A percentile compares a stretch with the other conserved stretches of the same genome.
These are phyloP conservation scores for Hyposoter didymator DNA, from an alignment of 2,888 invertebrate genomes.

Conservation along the genomic window DNA sequence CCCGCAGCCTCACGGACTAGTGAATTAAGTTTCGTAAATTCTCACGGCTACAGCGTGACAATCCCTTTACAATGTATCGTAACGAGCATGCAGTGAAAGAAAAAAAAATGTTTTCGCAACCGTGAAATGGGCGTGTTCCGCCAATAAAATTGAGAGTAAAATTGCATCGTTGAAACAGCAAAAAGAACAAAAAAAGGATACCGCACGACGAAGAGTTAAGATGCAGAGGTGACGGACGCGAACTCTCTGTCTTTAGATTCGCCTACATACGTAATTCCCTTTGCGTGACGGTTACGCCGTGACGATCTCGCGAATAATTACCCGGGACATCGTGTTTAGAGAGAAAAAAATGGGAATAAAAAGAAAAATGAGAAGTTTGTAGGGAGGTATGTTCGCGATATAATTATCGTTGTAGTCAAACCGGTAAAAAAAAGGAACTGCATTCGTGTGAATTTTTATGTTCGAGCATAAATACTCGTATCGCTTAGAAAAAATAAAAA, in stretches of 20 bases:
- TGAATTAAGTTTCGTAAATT: constrained; percentile 19
- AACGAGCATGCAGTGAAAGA: not conserved
- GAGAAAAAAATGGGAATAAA: constrained; percentile 27
- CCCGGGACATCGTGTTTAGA: constrained; percentile 50
- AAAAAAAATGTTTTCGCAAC: not conserved
- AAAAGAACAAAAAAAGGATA: constrained; percentile 9
- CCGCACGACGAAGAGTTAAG: not conserved
- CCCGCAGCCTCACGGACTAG: not conserved
- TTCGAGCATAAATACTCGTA: constrained; percentile 3
- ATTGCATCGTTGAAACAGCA: not conserved
- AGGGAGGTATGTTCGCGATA: constrained; percentile 33
- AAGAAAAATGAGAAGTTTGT: constrained; percentile 20
- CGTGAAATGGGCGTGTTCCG: not conserved
- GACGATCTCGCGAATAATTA: constrained; percentile 64
- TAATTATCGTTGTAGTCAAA: constrained; percentile 48
- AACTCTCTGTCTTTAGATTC: constrained; percentile 40
- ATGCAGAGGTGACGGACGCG: constrained; percentile 33
- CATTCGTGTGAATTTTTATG: constrained; percentile 47
- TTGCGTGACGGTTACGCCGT: constrained; percentile 67
- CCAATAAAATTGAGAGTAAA: constrained; percentile 31
- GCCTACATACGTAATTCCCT: constrained; percentile 54
- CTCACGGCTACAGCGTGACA: not conserved
- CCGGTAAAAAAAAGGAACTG: constrained; percentile 52
- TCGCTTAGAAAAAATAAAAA: not conserved
- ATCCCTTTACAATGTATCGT: constrained; percentile 12